phyloP scores from a whole-genome alignment of 2,797 vertebrate species.

The Xiphophorus birchmanni region DNA sequence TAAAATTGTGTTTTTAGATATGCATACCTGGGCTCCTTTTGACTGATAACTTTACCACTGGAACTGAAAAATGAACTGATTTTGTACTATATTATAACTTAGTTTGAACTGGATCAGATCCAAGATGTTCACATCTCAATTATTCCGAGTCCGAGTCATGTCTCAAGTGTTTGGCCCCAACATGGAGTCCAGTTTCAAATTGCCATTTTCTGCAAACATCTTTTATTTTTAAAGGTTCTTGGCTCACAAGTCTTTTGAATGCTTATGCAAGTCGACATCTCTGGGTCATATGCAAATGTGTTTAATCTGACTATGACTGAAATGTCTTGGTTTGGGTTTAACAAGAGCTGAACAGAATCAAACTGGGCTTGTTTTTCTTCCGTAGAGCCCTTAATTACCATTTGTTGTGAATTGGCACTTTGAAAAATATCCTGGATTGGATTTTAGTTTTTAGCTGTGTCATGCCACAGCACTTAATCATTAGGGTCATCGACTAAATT shows the following conservation, averaged over 20 bases:
- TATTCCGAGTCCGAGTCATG: too few species aligned
- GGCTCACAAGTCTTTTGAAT: too few species aligned
- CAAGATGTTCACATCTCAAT: too few species aligned
- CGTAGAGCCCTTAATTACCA: not conserved
- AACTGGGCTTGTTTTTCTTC: not conserved
- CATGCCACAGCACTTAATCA: slow-evolving; percentile 7
- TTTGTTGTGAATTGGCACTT: not conserved
- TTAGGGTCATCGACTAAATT: not conserved
- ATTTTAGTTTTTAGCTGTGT: not conserved
- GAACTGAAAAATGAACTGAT: not conserved
- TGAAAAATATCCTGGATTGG: not conserved
- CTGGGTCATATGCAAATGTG: not conserved
- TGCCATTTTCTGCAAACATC: too few species aligned
- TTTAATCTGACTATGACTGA: not conserved
- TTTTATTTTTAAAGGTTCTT: too few species aligned
- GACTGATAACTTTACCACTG: not conserved
- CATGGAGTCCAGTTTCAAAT: too few species aligned
- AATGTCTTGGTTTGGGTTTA: not conserved
- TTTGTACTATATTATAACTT: not conserved
- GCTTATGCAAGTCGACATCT: not conserved
- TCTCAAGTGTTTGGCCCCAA: too few species aligned
- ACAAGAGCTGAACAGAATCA: not conserved
- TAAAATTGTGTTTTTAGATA: too few species aligned
- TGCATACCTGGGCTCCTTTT: not conserved
- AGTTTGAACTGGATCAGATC: too few species aligned